Evolutionary conservation across 2,113 vertebrate species (phyloP).

Genomic region (Tetrax tetrax): DNA sequence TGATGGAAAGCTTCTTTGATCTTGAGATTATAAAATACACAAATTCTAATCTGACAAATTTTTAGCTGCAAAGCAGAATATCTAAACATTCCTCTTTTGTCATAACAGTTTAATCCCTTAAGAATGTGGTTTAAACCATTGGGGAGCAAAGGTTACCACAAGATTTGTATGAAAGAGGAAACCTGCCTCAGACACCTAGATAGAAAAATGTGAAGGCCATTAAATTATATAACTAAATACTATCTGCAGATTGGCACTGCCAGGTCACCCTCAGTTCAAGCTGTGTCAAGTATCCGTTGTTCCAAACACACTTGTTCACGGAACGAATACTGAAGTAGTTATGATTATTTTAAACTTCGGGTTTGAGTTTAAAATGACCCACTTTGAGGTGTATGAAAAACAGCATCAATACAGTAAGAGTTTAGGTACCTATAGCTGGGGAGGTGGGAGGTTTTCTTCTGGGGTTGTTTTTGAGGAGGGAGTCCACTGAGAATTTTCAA

Average conservation of each 20-base stretch:
- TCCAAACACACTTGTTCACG: slow-evolving; percentile 4
- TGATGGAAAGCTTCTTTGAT: slow-evolving; percentile 83
- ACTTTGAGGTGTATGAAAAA: neutral
- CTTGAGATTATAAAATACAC: slow-evolving; percentile 83
- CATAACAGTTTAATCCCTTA: slow-evolving; percentile 83
- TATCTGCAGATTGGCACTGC: slow-evolving; percentile 31
- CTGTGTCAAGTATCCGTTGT: neutral
- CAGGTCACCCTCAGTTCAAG: slow-evolving; percentile 69
- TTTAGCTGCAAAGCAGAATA: slow-evolving; percentile 79
- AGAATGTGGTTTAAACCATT: slow-evolving; percentile 81
- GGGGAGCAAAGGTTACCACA: slow-evolving; percentile 74
- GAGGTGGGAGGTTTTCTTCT: neutral
- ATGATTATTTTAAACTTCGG: neutral
- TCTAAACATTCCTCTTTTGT: slow-evolving; percentile 83
- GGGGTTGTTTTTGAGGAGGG: neutral
- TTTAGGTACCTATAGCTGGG: neutral
- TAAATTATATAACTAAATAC: slow-evolving; percentile 65
- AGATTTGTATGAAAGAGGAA: slow-evolving; percentile 73
- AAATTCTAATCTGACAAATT: slow-evolving; percentile 84
- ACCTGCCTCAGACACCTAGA: slow-evolving; percentile 70
- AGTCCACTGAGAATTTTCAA: neutral
- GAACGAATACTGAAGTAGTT: neutral
- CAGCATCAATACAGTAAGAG: neutral
- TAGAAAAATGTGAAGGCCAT: slow-evolving; percentile 70
- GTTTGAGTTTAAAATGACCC: neutral